Conservation (phyloP, 2,888 invertebrate genomes). For the Amblyteles armatorius region DNA sequence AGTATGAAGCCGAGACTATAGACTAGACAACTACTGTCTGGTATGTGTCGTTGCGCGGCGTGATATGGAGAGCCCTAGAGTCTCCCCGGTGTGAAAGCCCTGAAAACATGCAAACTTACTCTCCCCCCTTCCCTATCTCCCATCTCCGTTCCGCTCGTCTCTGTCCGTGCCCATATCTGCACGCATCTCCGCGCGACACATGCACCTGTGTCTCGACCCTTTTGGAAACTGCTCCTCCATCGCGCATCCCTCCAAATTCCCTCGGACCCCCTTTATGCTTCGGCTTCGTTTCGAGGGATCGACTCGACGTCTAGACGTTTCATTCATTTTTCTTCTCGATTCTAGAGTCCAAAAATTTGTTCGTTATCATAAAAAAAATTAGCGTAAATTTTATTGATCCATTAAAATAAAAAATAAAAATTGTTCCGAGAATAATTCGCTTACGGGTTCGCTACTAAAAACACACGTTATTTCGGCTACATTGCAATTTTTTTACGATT, state of each 20-base stretch:
- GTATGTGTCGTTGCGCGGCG: conserved; percentile 70
- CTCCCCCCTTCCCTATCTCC: conserved; percentile 57
- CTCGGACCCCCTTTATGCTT: conserved; percentile 38
- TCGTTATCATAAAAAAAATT: conserved; percentile 43
- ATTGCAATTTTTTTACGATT: too few relatives aligned
- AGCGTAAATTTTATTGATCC: too few relatives aligned
- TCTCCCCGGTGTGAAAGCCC: conserved; percentile 72
- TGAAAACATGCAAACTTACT: conserved; percentile 73
- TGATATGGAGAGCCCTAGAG: conserved; percentile 77
- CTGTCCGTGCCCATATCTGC: neutral
- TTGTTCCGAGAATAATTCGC: too few relatives aligned
- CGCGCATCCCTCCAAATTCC: conserved; percentile 1
- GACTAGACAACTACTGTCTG: conserved; percentile 76
- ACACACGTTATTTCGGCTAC: too few relatives aligned
- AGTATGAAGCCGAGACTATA: conserved; percentile 52
- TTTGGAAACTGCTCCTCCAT: conserved; percentile 37
- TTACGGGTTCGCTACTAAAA: too few relatives aligned
- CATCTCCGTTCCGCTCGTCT: conserved; percentile 45
- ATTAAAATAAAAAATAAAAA: too few relatives aligned
- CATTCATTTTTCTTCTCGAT: neutral
- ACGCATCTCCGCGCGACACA: neutral
- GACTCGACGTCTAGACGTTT: conserved; percentile 60
- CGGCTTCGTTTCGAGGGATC: conserved; percentile 33
- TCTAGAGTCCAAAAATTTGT: conserved; percentile 51
- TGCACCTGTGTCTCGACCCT: conserved; percentile 12